phyloP scores from a whole-genome alignment of 2,797 vertebrate species.

The Clarias pachynema region DNA sequence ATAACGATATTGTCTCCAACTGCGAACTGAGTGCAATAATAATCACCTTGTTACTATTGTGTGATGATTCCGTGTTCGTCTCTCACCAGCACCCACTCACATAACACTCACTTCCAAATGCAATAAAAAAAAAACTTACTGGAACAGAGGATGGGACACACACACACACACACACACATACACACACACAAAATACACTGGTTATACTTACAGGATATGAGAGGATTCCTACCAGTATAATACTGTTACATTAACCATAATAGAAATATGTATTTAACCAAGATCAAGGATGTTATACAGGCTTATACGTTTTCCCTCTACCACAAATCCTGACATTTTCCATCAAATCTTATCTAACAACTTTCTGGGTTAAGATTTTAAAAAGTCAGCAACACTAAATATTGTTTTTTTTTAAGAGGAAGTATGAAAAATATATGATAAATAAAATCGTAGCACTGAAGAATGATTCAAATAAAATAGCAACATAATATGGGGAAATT shows the following conservation, averaged over 20 bases:
- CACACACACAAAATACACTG: constrained; percentile 4
- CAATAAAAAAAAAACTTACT: constrained; percentile 39
- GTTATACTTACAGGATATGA: constrained; percentile 8
- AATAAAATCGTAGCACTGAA: not conserved
- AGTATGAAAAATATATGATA: not conserved
- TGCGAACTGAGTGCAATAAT: constrained; percentile 58
- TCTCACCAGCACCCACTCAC: constrained; percentile 53
- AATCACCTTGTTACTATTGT: constrained; percentile 57
- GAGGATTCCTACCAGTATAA: not conserved
- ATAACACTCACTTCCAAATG: constrained; percentile 47
- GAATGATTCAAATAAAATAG: not conserved
- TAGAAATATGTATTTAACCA: not conserved
- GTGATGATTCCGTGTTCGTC: constrained; percentile 41
- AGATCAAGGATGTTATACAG: not conserved
- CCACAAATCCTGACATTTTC: not conserved
- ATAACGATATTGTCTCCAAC: constrained; percentile 56
- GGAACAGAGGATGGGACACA: constrained; percentile 3
- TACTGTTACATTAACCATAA: not conserved
- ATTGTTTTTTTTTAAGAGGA: not conserved
- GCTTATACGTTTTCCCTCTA: not conserved
- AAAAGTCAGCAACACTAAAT: not conserved
- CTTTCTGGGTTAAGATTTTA: constrained; percentile 1
- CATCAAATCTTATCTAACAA: not conserved
- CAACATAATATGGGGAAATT: not conserved
- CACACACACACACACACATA: constrained; percentile 1